These are phyloP conservation scores for Netelia fuscicornis DNA, from an alignment of 2,888 invertebrate genomes.

Conservation along the genomic window DNA sequence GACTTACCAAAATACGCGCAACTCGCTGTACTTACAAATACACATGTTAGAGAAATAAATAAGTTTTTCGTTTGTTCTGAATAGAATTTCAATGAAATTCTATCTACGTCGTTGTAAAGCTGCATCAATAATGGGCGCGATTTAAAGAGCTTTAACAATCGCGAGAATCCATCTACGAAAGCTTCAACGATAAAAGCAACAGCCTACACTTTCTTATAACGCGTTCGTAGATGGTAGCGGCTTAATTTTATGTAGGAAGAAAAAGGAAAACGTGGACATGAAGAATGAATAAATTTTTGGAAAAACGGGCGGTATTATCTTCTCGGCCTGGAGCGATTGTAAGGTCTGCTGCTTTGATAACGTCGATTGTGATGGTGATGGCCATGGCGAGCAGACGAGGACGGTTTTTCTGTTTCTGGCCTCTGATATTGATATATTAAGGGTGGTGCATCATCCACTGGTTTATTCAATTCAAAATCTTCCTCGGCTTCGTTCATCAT, in stretches of 20 bases:
- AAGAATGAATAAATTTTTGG: conserved; percentile 27
- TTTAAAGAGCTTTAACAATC: conserved; percentile 44
- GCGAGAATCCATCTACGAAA: conserved; percentile 49
- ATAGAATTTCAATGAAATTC: conserved; percentile 54
- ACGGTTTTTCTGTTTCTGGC: conserved; percentile 82
- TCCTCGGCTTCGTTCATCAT: conserved; percentile 90
- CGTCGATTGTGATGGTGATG: conserved; percentile 75
- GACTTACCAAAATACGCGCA: conserved; percentile 78
- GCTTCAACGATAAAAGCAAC: conserved; percentile 55
- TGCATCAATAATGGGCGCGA: conserved; percentile 23
- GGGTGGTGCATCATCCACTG: conserved; percentile 89
- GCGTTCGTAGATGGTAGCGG: conserved; percentile 39
- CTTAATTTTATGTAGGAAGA: conserved; percentile 19
- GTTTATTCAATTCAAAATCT: conserved; percentile 91
- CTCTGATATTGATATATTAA: conserved; percentile 90
- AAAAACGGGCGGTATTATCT: conserved; percentile 78
- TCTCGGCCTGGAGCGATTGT: conserved; percentile 81
- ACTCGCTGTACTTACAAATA: conserved; percentile 73
- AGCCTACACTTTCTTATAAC: conserved; percentile 2
- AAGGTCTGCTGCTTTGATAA: conserved; percentile 81
- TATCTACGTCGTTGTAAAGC: conserved; percentile 23
- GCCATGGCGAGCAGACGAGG: conserved; percentile 80
- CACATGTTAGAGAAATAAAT: conserved; percentile 70
- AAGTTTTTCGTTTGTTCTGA: conserved; percentile 57
- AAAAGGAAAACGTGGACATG: conserved; percentile 43